phyloP scores from a whole-genome alignment of 64 coral and sea anemone genomes.

The Catalaphyllia jardinei region DNA sequence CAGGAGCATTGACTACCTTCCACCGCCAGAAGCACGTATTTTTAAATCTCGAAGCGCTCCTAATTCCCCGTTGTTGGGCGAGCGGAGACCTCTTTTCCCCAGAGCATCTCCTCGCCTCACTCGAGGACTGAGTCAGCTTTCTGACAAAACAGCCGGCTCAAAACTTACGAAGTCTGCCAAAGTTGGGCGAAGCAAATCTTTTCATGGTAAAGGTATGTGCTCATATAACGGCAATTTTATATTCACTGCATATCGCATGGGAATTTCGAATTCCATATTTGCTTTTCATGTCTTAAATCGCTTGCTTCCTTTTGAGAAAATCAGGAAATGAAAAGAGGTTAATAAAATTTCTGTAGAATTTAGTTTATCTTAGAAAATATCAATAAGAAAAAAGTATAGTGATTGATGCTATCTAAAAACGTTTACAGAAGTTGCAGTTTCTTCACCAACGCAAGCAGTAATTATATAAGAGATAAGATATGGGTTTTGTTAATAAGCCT shows the following conservation, averaged over 20 bases:
- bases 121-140: slow-evolving; percentile 13
- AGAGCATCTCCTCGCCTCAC: slow-evolving; percentile 59
- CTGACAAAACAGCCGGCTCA: slow-evolving; percentile 33
- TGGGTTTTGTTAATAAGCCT: too few relatives aligned
- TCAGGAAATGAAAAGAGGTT: too few relatives aligned
- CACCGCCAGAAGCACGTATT: slow-evolving; percentile 73
- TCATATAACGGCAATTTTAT: not conserved
- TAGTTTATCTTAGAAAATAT: too few relatives aligned
- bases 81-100: slow-evolving; percentile 61
- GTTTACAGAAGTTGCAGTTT: too few relatives aligned
- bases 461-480: too few relatives aligned
- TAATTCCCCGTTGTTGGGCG: slow-evolving; percentile 59
- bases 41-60: slow-evolving; percentile 97
- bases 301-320: not conserved
- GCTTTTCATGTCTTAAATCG: not conserved
- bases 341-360: too few relatives aligned
- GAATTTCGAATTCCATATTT: not conserved
- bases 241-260: not conserved
- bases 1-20: slow-evolving; percentile 83
- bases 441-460: too few relatives aligned
- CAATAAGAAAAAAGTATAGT: too few relatives aligned
- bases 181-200: slow-evolving; percentile 90
- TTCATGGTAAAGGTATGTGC: slow-evolving; percentile 75
- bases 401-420: too few relatives aligned
- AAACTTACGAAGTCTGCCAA: slow-evolving; percentile 38